A percentile compares a stretch with the other conserved stretches of the same genome.
phyloP scores from a whole-genome alignment of 2,888 invertebrate species.

The Diarsia mendica region DNA sequence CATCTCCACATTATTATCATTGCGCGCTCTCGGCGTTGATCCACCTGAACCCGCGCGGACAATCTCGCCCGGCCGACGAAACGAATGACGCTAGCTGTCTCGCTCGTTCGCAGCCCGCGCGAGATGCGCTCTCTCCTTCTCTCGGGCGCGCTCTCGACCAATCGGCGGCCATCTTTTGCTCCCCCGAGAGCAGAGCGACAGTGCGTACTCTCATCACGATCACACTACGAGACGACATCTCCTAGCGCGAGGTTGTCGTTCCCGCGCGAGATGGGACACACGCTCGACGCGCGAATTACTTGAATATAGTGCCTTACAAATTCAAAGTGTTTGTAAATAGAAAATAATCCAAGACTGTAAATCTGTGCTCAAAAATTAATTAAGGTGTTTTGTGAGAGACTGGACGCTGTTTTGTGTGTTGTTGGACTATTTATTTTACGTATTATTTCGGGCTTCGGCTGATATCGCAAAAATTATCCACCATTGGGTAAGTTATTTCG shows the following conservation, averaged over 20 bases:
- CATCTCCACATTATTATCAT: slow-evolving; percentile 88
- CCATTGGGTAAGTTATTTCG: slow-evolving; percentile 89
- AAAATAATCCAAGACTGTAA: slow-evolving; percentile 73
- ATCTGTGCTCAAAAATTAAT: slow-evolving; percentile 83
- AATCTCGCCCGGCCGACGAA: slow-evolving; percentile 86
- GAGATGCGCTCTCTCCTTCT: slow-evolving; percentile 88
- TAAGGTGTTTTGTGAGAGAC: slow-evolving; percentile 84
- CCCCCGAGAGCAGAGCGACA: slow-evolving; percentile 90
- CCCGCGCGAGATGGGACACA: slow-evolving; percentile 78
- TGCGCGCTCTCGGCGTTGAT: slow-evolving; percentile 80
- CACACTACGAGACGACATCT: slow-evolving; percentile 88
- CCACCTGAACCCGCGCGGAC: slow-evolving; percentile 86
- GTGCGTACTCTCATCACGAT: slow-evolving; percentile 89
- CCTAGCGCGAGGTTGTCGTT: slow-evolving; percentile 88
- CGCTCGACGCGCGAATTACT: slow-evolving; percentile 78
- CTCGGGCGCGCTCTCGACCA: slow-evolving; percentile 87
- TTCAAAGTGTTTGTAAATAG: slow-evolving; percentile 74
- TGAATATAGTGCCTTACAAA: slow-evolving; percentile 79
- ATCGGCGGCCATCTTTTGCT: slow-evolving; percentile 89
- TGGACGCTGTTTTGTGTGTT: slow-evolving; percentile 76
- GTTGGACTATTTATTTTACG: slow-evolving; percentile 81
- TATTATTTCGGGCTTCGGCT: slow-evolving; percentile 78
- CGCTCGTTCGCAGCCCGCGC: slow-evolving; percentile 79
- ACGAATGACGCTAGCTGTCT: slow-evolving; percentile 84
- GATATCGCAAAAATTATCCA: slow-evolving; percentile 89